A percentile compares a stretch with the other conserved stretches of the same genome.
Evolutionary conservation across 1,140 invertebrate genomes (phyloP).

Genomic region (Formica exsecta): DNA sequence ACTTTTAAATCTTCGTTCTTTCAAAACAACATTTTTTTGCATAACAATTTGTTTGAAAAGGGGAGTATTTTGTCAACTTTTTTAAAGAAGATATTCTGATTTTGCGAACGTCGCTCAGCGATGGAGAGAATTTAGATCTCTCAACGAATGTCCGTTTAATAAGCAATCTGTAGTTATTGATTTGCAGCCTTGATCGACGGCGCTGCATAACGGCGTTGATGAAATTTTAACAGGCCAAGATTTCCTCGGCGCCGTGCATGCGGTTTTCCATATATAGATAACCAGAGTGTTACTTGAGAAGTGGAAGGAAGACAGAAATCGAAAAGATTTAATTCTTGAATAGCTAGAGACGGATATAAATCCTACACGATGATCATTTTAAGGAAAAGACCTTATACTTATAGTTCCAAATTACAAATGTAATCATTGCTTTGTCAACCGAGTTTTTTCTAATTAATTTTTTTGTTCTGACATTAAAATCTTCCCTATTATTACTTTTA

Average conservation of each 20-base stretch:
- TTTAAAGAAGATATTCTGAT: neutral
- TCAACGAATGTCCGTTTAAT: conserved; percentile 11
- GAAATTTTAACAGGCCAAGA: conserved; percentile 48
- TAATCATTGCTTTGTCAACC: conserved; percentile 6
- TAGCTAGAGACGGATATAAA: conserved; percentile 24
- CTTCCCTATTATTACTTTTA: too few species aligned
- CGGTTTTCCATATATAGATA: conserved; percentile 27
- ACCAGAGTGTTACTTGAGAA: neutral
- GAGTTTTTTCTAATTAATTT: too few species aligned
- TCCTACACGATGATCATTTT: conserved; percentile 21
- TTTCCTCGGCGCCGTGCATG: conserved; percentile 5
- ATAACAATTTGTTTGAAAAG: too few species aligned
- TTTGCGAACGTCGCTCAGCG: neutral
- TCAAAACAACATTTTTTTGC: neutral
- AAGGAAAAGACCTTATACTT: neutral
- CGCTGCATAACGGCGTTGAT: conserved; percentile 14
- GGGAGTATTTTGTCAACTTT: too few species aligned
- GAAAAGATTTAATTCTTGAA: conserved; percentile 51
- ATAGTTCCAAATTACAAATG: neutral
- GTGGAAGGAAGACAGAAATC: conserved; percentile 38
- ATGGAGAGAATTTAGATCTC: conserved; percentile 37
- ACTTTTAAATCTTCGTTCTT: too few species aligned
- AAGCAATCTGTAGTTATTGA: conserved; percentile 40
- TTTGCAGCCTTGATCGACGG: conserved; percentile 43
- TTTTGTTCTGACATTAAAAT: too few species aligned